Percentiles rank a stretch among this genome's conserved stretches.
Evolutionary conservation across 2,888 invertebrate genomes (phyloP).

Genomic region (Onthophagus sagittarius): DNA sequence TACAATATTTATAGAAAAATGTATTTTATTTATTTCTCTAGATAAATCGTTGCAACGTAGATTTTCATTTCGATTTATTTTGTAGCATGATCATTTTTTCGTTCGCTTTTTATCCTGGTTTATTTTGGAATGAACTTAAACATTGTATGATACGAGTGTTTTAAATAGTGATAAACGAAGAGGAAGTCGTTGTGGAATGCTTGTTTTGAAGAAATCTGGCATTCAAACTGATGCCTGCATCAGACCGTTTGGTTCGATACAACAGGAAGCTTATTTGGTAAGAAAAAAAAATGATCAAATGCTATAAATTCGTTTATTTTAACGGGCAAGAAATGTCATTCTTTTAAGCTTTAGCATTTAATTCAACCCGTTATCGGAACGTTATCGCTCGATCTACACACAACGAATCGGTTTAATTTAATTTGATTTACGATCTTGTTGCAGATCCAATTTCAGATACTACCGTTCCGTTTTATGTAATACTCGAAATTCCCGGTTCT

Average conservation of each 20-base stretch:
- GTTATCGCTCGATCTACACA: neutral
- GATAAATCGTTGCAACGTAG: too few species aligned
- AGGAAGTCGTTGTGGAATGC: conserved; percentile 28
- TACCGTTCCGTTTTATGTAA: neutral
- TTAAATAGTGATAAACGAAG: neutral
- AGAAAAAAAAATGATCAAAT: conserved; percentile 4
- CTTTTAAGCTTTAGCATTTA: neutral
- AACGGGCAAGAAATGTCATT: too few species aligned
- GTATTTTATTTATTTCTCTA: neutral
- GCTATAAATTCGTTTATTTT: too few species aligned
- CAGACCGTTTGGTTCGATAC: conserved; percentile 32
- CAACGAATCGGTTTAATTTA: neutral
- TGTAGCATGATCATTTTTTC: neutral
- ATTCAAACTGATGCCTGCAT: conserved; percentile 34
- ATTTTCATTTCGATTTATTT: neutral
- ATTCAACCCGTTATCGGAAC: neutral
- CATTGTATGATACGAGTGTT: conserved; percentile 11
- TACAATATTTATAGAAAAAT: neutral
- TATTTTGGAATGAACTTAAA: neutral
- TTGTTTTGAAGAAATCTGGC: conserved; percentile 39
- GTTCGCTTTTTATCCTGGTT: conserved; percentile 8
- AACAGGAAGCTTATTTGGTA: conserved; percentile 23
- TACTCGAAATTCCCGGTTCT: neutral
- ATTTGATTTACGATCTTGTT: neutral
- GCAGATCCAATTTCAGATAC: neutral